These are phyloP conservation scores for Trachelipus rathkii DNA, from an alignment of 1,140 invertebrate species.

Conservation along the genomic window DNA sequence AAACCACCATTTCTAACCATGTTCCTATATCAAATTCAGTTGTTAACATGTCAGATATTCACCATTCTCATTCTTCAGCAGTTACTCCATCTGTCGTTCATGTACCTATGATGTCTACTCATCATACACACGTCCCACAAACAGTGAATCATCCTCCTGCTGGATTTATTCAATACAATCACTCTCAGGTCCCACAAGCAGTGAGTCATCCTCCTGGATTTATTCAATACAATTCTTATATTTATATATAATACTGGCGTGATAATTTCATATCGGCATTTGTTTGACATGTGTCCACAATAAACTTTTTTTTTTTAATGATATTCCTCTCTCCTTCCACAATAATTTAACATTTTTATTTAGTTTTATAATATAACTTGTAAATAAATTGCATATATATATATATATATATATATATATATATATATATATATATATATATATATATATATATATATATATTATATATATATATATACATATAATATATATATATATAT, in stretches of 20 bases:
- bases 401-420: no score
- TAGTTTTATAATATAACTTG: no score
- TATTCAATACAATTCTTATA: not conserved
- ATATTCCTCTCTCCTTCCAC: no score
- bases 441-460: no score
- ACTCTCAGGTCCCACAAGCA: not conserved
- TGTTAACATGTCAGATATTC: not conserved
- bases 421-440: no score
- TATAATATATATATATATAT: no score
- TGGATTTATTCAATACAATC: not conserved
- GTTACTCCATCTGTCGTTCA: not conserved
- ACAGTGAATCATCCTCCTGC: not conserved
- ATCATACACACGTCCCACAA: not conserved
- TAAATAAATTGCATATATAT: no score
- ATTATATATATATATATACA: no score
- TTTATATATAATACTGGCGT: not conserved
- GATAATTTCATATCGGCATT: not conserved
- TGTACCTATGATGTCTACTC: not conserved
- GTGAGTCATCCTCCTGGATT: not conserved
- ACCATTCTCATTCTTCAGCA: not conserved
- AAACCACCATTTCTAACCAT: not conserved
- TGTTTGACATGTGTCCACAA: not conserved
- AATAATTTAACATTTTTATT: no score
- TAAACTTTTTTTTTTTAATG: no score
- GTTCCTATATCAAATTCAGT: not conserved